Percentiles rank a stretch among this genome's conserved stretches.
phyloP scores from a whole-genome alignment of 1,140 invertebrate genomes.

The Zeugodacus cucurbitae region DNA sequence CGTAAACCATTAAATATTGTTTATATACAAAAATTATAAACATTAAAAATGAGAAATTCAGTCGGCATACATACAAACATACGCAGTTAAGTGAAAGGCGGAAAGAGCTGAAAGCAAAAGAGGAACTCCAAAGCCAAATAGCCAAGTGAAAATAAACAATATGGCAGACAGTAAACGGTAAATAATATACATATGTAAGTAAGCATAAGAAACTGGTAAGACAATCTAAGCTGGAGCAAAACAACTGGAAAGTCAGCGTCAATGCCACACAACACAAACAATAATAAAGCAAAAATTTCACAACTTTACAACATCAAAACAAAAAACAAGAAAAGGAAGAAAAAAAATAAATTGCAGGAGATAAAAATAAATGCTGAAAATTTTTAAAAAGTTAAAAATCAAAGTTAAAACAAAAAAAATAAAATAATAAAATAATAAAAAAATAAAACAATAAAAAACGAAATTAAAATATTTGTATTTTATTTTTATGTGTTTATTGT shows the following conservation, averaged over 20 bases:
- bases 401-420: not conserved
- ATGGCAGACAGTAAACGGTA: not conserved
- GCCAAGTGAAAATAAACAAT: slow-evolving; percentile 14
- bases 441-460: not conserved
- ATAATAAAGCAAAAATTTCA: slow-evolving; percentile 28
- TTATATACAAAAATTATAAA: not conserved
- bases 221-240: slow-evolving; percentile 15
- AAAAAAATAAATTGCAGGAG: not conserved
- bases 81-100: slow-evolving; percentile 12
- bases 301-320: slow-evolving; percentile 10
- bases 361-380: not conserved
- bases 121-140: not conserved
- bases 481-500: too few species aligned
- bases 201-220: not conserved
- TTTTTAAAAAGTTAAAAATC: not conserved
- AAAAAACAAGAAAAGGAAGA: not conserved
- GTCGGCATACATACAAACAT: not conserved
- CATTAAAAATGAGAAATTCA: not conserved
- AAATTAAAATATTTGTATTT: too few species aligned
- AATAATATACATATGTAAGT: not conserved
- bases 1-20: not conserved
- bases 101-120: slow-evolving; percentile 10
- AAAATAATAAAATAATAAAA: not conserved
- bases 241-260: not conserved
- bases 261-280: not conserved